These are phyloP conservation scores for Actias luna DNA, from an alignment of 2,888 invertebrate species.

Conservation along the genomic window DNA sequence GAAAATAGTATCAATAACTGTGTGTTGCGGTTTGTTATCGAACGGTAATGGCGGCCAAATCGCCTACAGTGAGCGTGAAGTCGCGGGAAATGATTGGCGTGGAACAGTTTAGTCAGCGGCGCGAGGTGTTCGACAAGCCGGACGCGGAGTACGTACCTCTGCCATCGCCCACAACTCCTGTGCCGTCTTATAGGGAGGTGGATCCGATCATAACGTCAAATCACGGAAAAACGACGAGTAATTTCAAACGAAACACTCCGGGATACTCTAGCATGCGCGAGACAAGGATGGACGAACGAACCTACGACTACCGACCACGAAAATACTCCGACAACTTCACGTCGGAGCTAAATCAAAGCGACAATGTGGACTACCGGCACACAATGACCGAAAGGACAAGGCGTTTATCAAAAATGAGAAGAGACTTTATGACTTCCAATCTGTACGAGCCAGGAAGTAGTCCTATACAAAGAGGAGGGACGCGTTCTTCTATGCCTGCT, in stretches of 20 bases:
- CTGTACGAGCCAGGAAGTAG: slow-evolving; percentile 67
- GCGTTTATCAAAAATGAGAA: slow-evolving; percentile 67
- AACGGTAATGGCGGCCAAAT: slow-evolving; percentile 77
- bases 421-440: slow-evolving; percentile 72
- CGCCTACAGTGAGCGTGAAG: slow-evolving; percentile 75
- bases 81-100: slow-evolving; percentile 76
- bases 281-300: slow-evolving; percentile 60
- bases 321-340: slow-evolving; percentile 76
- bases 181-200: slow-evolving; percentile 55
- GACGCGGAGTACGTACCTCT: slow-evolving; percentile 75
- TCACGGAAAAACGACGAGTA: slow-evolving; percentile 71
- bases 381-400: slow-evolving; percentile 71
- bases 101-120: slow-evolving; percentile 77
- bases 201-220: slow-evolving; percentile 71
- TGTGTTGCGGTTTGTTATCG: slow-evolving; percentile 80
- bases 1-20: slow-evolving; percentile 78
- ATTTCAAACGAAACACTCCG: slow-evolving; percentile 71
- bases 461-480: slow-evolving; percentile 61
- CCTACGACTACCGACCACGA: slow-evolving; percentile 65
- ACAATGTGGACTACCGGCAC: slow-evolving; percentile 71
- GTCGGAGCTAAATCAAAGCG: slow-evolving; percentile 70
- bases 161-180: slow-evolving; percentile 53
- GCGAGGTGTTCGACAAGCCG: slow-evolving; percentile 77
- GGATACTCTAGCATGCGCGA: slow-evolving; percentile 77
- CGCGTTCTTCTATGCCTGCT: slow-evolving; percentile 66